Percentiles rank a stretch among this genome's conserved stretches.
phyloP scores from a whole-genome alignment of 2,888 invertebrate genomes.

The Mythimna albipuncta region DNA sequence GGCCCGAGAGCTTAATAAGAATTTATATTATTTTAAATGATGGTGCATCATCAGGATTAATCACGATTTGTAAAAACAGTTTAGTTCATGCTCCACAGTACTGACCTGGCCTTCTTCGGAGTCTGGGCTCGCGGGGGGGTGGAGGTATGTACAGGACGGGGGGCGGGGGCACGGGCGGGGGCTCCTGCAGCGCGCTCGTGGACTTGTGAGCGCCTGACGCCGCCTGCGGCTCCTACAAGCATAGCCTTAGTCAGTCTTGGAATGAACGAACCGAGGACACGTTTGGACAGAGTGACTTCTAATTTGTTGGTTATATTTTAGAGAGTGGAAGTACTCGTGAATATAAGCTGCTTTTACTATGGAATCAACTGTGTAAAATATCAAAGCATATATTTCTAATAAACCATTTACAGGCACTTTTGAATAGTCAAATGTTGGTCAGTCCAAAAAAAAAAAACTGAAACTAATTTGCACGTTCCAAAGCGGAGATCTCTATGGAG shows the following conservation, averaged over 20 bases:
- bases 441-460: too few species aligned
- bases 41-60: neutral
- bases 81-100: neutral
- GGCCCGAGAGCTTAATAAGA: too few species aligned
- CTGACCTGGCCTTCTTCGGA: constrained; percentile 70
- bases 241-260: neutral
- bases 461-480: too few species aligned
- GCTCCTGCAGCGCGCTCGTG: constrained; percentile 80
- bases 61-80: neutral
- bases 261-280: neutral
- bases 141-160: constrained; percentile 80
- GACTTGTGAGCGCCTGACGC: constrained; percentile 79
- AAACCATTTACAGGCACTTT: too few species aligned
- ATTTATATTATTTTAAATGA: neutral
- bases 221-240: constrained; percentile 60
- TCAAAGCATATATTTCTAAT: too few species aligned
- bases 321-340: neutral
- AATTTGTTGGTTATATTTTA: neutral
- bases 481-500: too few species aligned
- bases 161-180: constrained; percentile 86
- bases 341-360: neutral
- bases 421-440: too few species aligned
- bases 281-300: neutral
- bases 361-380: too few species aligned
- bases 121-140: constrained; percentile 70